These are phyloP conservation scores for Prietella phreatophila DNA, from an alignment of 2,113 vertebrate genomes.

Conservation along the genomic window DNA sequence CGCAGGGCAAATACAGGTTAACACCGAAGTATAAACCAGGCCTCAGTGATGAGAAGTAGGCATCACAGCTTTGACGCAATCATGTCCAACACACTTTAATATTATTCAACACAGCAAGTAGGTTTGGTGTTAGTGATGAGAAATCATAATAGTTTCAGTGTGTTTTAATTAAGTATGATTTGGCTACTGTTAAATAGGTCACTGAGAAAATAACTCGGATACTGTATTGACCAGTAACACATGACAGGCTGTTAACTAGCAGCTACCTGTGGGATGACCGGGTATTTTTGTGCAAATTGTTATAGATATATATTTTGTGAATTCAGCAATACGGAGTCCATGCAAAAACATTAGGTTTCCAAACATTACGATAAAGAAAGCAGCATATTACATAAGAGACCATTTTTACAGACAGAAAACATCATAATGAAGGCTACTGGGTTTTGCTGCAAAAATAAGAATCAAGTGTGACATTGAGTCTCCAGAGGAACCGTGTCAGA, in stretches of 20 bases:
- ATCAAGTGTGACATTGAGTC: too few relatives aligned
- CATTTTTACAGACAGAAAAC: too few relatives aligned
- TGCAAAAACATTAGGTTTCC: too few relatives aligned
- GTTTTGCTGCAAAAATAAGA: too few relatives aligned
- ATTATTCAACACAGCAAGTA: too few relatives aligned
- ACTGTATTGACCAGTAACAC: neutral
- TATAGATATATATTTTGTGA: too few relatives aligned
- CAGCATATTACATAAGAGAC: too few relatives aligned
- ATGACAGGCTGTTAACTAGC: neutral
- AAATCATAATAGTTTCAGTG: neutral
- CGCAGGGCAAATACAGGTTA: neutral
- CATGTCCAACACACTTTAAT: neutral
- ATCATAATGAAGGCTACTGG: too few relatives aligned
- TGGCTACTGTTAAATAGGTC: neutral
- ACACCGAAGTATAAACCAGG: neutral
- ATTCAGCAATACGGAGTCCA: too few relatives aligned
- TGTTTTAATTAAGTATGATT: neutral
- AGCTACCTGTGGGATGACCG: neutral
- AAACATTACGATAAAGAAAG: too few relatives aligned
- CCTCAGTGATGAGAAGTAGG: neutral
- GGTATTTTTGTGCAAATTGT: neutral
- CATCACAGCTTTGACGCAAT: neutral
- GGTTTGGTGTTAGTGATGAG: neutral
- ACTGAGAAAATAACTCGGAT: neutral
- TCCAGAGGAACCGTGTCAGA: too few relatives aligned